phyloP scores from a whole-genome alignment of 2,888 invertebrate species.

The Neoascia interrupta region DNA sequence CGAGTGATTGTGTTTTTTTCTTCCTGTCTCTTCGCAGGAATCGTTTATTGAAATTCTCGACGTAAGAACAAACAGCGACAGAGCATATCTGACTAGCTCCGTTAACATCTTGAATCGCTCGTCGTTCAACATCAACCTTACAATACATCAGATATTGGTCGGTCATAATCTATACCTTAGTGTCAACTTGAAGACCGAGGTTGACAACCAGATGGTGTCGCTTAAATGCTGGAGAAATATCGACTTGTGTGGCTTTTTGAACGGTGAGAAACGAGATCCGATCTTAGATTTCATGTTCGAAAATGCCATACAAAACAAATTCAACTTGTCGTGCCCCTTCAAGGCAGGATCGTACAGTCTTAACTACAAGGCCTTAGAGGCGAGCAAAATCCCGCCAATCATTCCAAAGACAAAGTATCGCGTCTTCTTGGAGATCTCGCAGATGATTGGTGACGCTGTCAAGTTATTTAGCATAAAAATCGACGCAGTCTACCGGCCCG shows the following conservation, averaged over 20 bases:
- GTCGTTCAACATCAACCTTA: constrained; percentile 29
- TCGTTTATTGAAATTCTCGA: constrained; percentile 39
- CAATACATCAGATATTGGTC: constrained; percentile 29
- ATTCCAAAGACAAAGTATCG: constrained; percentile 29
- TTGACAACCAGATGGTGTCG: constrained; percentile 4
- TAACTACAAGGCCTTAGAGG: constrained; percentile 18
- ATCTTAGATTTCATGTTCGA: constrained; percentile 34
- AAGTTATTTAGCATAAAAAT: constrained; percentile 48
- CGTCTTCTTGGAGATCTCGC: constrained; percentile 41
- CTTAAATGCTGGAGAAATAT: constrained; percentile 45
- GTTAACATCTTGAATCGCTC: constrained; percentile 34
- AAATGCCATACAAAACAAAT: background rate
- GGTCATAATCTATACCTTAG: constrained; percentile 35
- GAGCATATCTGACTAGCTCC: constrained; percentile 3
- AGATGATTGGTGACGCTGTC: constrained; percentile 42
- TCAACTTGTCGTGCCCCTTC: constrained; percentile 29
- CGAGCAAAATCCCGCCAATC: constrained; percentile 2
- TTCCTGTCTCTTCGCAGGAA: background rate
- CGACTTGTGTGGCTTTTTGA: constrained; percentile 45
- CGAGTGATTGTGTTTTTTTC: background rate
- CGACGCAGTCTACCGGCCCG: constrained; percentile 1
- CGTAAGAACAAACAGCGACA: constrained; percentile 31
- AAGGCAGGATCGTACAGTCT: constrained; percentile 26
- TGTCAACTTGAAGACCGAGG: constrained; percentile 28
- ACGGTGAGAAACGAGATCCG: constrained; percentile 31